Evolutionary conservation across 2,888 invertebrate genomes (phyloP).

Genomic region (Keiferia lycopersicella): DNA sequence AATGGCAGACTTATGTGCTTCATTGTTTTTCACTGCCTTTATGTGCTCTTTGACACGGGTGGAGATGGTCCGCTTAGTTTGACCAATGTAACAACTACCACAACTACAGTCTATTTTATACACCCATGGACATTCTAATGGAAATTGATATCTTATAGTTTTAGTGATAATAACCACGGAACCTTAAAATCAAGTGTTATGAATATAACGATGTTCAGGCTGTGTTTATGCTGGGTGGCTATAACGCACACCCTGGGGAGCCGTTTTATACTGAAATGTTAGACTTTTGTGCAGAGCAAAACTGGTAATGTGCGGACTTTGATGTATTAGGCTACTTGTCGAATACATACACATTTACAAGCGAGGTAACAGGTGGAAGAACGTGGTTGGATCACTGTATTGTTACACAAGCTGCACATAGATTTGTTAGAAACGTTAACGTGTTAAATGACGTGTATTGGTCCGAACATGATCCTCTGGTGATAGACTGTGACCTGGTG

Average conservation of each 20-base stretch:
- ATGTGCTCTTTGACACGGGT: too few relatives aligned
- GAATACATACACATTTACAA: not conserved
- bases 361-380: not conserved
- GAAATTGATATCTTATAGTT: too few relatives aligned
- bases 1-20: too few relatives aligned
- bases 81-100: too few relatives aligned
- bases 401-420: conserved; percentile 8
- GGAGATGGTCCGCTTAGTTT: too few relatives aligned
- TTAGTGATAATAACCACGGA: too few relatives aligned
- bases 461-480: conserved; percentile 27
- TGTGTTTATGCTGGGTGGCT: not conserved
- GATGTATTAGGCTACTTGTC: not conserved
- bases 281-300: not conserved
- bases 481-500: conserved; percentile 21
- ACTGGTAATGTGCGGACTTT: not conserved
- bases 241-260: too few relatives aligned
- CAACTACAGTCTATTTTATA: too few relatives aligned
- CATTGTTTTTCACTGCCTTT: too few relatives aligned
- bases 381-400: conserved; percentile 29
- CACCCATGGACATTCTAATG: too few relatives aligned
- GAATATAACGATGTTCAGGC: not conserved
- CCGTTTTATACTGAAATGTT: not conserved
- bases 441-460: conserved; percentile 23
- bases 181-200: too few relatives aligned
- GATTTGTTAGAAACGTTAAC: not conserved